phyloP scores from a whole-genome alignment of 2,888 invertebrate genomes.

The Brachypalpus laphriformis region DNA sequence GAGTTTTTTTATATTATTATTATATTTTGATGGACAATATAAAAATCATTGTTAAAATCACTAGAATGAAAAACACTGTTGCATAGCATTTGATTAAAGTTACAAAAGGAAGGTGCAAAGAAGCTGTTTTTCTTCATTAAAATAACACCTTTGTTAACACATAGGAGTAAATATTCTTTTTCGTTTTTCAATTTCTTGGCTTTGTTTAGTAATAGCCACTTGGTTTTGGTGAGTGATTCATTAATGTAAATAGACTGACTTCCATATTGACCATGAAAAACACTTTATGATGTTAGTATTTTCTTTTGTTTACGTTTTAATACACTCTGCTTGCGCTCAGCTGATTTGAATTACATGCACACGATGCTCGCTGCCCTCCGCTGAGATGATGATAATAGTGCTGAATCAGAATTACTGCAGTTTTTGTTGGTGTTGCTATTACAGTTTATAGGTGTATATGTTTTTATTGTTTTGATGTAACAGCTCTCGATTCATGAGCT shows the following conservation, averaged over 20 bases:
- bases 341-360: background rate
- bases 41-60: too few species aligned
- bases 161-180: background rate
- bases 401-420: background rate
- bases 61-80: too few species aligned
- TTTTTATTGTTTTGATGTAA: background rate
- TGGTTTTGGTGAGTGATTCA: background rate
- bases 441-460: too few species aligned
- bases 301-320: background rate
- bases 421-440: background rate
- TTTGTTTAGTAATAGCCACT: background rate
- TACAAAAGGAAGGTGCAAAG: too few species aligned
- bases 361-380: background rate
- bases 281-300: background rate
- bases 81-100: too few species aligned
- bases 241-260: background rate
- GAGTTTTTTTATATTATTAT: too few species aligned
- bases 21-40: too few species aligned
- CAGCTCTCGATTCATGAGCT: background rate
- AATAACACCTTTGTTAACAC: background rate
- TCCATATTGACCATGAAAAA: too few species aligned
- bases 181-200: background rate
- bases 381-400: too few species aligned
- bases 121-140: background rate
- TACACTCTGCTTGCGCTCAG: background rate